Percentiles rank a stretch among this genome's conserved stretches.
These are phyloP conservation scores for Reinhardtius hippoglossoides DNA, from an alignment of 2,113 vertebrate species.

Conservation along the genomic window DNA sequence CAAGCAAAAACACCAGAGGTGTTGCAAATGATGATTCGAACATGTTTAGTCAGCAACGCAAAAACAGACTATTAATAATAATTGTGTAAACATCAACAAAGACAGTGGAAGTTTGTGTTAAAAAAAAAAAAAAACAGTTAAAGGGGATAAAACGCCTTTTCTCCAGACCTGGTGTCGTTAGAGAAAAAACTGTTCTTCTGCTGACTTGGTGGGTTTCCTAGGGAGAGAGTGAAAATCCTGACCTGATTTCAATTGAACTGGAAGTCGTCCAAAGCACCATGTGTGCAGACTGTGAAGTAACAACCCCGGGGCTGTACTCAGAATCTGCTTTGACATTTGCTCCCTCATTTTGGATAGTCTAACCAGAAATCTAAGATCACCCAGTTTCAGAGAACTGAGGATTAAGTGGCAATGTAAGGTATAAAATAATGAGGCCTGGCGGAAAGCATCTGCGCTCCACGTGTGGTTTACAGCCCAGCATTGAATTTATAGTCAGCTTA, in stretches of 20 bases:
- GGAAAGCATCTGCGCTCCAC: neutral
- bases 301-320: conserved; percentile 53
- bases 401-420: neutral
- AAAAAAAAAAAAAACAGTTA: neutral
- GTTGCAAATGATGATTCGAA: neutral
- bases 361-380: conserved; percentile 46
- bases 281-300: conserved; percentile 68
- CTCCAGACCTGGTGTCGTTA: conserved; percentile 13
- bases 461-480: neutral
- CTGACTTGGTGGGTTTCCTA: conserved; percentile 52
- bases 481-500: no score
- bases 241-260: conserved; percentile 70
- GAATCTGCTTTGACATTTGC: conserved; percentile 67
- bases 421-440: neutral
- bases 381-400: conserved; percentile 35
- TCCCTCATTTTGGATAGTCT: conserved; percentile 15
- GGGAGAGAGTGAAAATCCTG: conserved; percentile 57
- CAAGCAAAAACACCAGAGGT: neutral
- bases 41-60: neutral
- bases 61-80: neutral
- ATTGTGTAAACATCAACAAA: neutral
- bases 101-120: neutral
- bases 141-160: neutral
- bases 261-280: conserved; percentile 59
- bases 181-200: conserved; percentile 28